Base-by-base conservation (phyloP, 2,888 invertebrate genomes). In the Folsomia candida region DNA sequence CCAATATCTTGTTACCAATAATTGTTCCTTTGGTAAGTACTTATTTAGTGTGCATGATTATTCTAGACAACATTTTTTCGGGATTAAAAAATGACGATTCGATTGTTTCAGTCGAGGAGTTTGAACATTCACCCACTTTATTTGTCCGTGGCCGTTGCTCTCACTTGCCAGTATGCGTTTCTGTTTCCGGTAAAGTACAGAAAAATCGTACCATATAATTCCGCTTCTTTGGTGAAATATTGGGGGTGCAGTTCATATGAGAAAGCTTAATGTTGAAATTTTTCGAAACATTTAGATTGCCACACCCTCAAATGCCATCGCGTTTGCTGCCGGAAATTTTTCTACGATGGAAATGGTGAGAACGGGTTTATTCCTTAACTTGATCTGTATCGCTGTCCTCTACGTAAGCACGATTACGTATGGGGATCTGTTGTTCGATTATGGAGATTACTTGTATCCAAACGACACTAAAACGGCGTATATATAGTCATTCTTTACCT, bases 221-320 rank as follows among this genome's bases (percentile, higher is more conserved):
- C 20, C 20, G 11, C 6, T 9, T 14, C n/a, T n/a, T 58, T 14
- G 9, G 11, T 61, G 20, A 25, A 61, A 25, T 25, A 26, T 11
- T 61, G n/a, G n/a, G n/a, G n/a, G n/a, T n/a, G n/a, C n/a, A n/a
- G n/a, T n/a, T n/a, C n/a, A n/a, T n/a, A n/a, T n/a, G n/a, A n/a
- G n/a, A n/a, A n/a, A n/a, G n/a, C n/a, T n/a, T n/a, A n/a, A n/a
- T n/a, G n/a, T n/a, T n/a, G n/a, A n/a, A n/a, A n/a, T n/a, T 25
- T 20, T 57, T n/a, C 28, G 6, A 26, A 93, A 94, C 86, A 87
- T 96, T 83, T 96, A 95, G 0, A 95, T 96, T 18, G 95, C 95
- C 57, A 96, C 96, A 0, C 95, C 96, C 1, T 95, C 96, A 20
- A 97, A 97, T 84, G 96, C 96, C 2, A 92, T 76, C 22, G 94